Base-by-base conservation (phyloP, 2,888 invertebrate genomes). In the Dolomedes plantarius region DNA sequence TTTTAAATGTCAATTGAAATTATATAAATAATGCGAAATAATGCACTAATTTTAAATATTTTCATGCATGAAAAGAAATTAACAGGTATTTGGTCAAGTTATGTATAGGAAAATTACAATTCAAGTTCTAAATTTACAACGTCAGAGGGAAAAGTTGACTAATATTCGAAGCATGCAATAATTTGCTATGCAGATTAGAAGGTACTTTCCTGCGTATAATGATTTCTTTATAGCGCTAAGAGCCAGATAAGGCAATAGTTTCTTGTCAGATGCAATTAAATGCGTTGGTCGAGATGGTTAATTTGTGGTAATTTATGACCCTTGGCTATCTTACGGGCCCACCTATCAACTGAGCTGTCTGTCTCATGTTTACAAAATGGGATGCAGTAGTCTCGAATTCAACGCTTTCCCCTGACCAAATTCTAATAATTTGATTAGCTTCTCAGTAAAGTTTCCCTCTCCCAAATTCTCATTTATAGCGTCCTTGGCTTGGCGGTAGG, bases 301-400 rank as follows among this genome's bases (percentile, higher is more conserved):
- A 65, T 65, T 65, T 65, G 65, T n/a, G 31, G 7, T 31, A 65
- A 65, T 29, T 65, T 65, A 65, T 31, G n/a, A 65, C 31, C 31
- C 2, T 13, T 29, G 13, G 31, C 65, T 13, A 65, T 16, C 2
- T 31, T 72, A 31, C 31, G 41, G 64, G 39, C 71, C 29, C 46
- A 31, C 23, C 62, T 41, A 79, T 41, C 64, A 41, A 41, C 36
- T 72, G 56, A 71, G 71, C 41, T 64, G 71, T 64, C 71, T 31
- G 64, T 79, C 72, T 65, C 31, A 31, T 71, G 67, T 68, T 68
- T 75, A 39, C 41, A 32, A 39, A 36, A 6, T 72, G 50, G 50
- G 41, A 16, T 29, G 11, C 16, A 3, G 62, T 9, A 28, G 1
- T 19, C 16, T 29, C 16, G 29, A 13, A 29, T 6, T 3, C 6